Conservation (phyloP, 2,888 invertebrate genomes). For the Andrena minutula region DNA sequence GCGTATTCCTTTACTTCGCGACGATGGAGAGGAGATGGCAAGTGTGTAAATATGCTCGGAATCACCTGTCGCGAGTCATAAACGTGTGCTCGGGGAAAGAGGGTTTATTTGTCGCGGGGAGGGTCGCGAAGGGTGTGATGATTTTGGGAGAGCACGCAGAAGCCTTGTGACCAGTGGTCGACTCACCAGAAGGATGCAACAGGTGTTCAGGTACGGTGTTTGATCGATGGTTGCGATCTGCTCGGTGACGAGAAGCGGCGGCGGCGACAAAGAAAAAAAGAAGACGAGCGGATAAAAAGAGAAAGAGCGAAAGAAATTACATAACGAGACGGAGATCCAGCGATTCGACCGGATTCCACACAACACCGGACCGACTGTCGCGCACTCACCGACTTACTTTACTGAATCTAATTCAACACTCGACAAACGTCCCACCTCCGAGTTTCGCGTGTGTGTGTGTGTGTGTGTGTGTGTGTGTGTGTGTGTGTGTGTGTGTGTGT, state of each 20-base stretch:
- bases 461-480: conserved; percentile 23
- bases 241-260: not conserved
- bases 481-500: conserved; percentile 22
- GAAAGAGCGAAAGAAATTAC: conserved; percentile 32
- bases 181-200: conserved; percentile 46
- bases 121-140: not conserved
- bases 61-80: too few relatives aligned
- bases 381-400: conserved; percentile 64
- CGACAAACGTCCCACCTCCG: conserved; percentile 68
- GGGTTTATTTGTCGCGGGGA: not conserved
- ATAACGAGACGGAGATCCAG: conserved; percentile 55
- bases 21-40: too few relatives aligned
- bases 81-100: too few relatives aligned
- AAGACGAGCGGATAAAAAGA: too few relatives aligned
- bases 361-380: conserved; percentile 56
- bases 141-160: not conserved
- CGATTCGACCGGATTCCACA: conserved; percentile 63
- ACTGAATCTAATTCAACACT: conserved; percentile 68
- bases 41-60: too few relatives aligned
- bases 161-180: not conserved
- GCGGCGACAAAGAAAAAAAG: not conserved
- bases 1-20: too few relatives aligned
- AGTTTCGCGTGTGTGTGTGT: conserved; percentile 27
- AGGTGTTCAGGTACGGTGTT: conserved; percentile 14
- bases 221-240: not conserved